Percentiles rank a stretch among this genome's conserved stretches.
Evolutionary conservation across 2,888 invertebrate genomes (phyloP).

Genomic region (Rotaria macrura): DNA sequence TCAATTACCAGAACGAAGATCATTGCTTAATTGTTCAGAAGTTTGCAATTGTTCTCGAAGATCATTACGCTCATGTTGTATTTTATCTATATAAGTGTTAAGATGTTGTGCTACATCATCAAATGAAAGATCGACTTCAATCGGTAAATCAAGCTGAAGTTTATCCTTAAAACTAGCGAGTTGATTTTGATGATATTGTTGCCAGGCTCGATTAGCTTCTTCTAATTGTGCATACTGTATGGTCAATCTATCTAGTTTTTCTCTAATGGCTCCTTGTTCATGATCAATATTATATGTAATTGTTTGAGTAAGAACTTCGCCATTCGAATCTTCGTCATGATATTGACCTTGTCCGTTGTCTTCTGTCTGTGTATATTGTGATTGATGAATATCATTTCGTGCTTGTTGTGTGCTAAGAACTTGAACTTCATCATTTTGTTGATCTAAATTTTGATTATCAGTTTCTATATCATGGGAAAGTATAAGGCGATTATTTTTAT

Average conservation of each 20-base stretch:
- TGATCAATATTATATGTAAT: no score
- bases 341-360: no score
- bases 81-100: neutral
- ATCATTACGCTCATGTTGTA: neutral
- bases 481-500: no score
- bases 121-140: neutral
- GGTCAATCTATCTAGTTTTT: neutral
- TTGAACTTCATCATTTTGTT: no score
- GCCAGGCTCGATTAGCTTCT: neutral
- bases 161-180: neutral
- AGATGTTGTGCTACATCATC: neutral
- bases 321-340: no score
- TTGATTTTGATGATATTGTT: neutral
- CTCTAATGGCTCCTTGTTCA: neutral
- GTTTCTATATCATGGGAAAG: no score
- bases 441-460: no score
- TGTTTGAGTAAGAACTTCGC: no score
- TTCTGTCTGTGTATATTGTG: no score
- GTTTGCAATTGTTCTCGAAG: neutral
- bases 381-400: no score
- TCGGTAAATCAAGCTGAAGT: neutral
- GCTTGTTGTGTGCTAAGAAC: no score
- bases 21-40: neutral
- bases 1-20: neutral
- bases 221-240: neutral